A percentile compares a stretch with the other conserved stretches of the same genome.
phyloP scores from a whole-genome alignment of 2,797 vertebrate species.

The Setipinna tenuifilis region DNA sequence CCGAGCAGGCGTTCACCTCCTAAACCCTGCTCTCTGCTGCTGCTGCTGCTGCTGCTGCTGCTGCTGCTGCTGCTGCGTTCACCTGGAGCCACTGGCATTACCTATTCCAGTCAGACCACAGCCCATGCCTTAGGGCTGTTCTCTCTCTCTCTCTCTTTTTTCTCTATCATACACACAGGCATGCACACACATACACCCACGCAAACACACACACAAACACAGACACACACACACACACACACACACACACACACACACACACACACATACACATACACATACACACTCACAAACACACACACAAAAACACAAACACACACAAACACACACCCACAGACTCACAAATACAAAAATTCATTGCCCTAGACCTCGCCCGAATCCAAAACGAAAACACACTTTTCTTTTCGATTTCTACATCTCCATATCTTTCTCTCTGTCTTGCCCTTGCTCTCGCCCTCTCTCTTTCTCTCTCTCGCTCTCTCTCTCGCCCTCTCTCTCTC shows the following conservation, averaged over 20 bases:
- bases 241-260: conserved; percentile 10
- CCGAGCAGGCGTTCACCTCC: not conserved
- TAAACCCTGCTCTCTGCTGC: not conserved
- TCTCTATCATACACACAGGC: not conserved
- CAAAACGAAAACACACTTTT: not conserved
- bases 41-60: not conserved
- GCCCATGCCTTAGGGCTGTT: conserved; percentile 27
- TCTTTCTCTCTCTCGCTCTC: not conserved
- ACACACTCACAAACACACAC: not conserved
- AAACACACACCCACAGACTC: not conserved
- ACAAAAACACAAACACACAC: conserved; percentile 1
- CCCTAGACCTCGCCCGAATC: not conserved
- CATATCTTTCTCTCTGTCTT: not conserved
- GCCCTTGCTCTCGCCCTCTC: not conserved
- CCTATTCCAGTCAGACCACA: conserved; percentile 49
- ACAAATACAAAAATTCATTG: not conserved
- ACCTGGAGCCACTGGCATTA: conserved; percentile 41
- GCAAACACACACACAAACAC: not conserved
- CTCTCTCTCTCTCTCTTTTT: not conserved
- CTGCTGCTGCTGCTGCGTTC: not conserved
- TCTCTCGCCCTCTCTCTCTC: not conserved
- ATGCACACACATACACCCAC: not conserved
- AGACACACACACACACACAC: not conserved
- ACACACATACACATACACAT: conserved; percentile 20
- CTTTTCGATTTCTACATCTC: not conserved